phyloP scores from a whole-genome alignment of 2,888 invertebrate genomes.

The Peribatodes rhomboidaria region DNA sequence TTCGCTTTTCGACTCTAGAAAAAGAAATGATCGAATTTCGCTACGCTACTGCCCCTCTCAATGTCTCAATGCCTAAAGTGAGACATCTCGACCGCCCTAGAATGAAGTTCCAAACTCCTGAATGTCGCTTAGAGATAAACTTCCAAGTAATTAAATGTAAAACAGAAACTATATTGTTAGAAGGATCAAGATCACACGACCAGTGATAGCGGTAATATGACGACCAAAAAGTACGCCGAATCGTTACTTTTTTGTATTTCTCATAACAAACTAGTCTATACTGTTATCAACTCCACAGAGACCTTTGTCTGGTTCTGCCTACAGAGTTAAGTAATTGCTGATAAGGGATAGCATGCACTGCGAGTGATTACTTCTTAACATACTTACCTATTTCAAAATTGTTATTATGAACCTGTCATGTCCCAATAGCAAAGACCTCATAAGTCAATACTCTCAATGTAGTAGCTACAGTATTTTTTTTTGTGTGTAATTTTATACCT shows the following conservation, averaged over 20 bases:
- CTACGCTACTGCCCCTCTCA: not conserved
- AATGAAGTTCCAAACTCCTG: no score
- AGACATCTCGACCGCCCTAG: no score
- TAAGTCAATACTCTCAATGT: no score
- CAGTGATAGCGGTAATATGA: slow-evolving; percentile 2
- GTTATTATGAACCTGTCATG: no score
- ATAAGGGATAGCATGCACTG: not conserved
- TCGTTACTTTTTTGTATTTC: slow-evolving; percentile 1
- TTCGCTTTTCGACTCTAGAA: no score
- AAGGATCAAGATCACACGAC: not conserved
- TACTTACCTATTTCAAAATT: no score
- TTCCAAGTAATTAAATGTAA: not conserved
- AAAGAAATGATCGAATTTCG: not conserved
- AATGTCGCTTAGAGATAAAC: no score
- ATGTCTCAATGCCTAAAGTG: no score
- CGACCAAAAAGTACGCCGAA: not conserved
- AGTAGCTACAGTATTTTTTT: no score
- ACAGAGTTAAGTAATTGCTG: slow-evolving; percentile 1
- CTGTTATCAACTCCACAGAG: slow-evolving; percentile 5
- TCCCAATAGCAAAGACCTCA: no score
- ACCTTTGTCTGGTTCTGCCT: slow-evolving; percentile 19
- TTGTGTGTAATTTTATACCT: no score
- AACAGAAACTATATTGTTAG: not conserved
- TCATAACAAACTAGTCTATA: not conserved
- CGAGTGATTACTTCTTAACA: not conserved